Conservation (phyloP, 2,888 invertebrate species). For the Caenorhabditis sulstoni region DNA sequence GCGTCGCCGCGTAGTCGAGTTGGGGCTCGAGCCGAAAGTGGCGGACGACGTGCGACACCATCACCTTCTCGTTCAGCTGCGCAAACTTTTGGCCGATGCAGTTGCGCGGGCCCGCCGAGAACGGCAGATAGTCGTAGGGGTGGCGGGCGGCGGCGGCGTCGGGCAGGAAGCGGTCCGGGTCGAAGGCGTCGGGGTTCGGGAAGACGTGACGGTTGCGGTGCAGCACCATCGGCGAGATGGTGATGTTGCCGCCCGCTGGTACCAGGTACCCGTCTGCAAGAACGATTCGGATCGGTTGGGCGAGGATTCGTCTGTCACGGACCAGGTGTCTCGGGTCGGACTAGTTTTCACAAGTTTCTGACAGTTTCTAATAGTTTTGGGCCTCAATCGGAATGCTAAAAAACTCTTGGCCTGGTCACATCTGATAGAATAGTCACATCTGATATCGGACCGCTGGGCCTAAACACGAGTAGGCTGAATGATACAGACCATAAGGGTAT, state of each 20-base stretch:
- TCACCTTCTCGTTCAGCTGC: constrained; percentile 81
- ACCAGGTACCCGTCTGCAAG: constrained; percentile 54
- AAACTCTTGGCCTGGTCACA: too few relatives aligned
- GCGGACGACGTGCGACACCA: constrained; percentile 43
- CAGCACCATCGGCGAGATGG: constrained; percentile 56
- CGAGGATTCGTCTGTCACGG: neutral
- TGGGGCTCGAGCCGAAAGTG: constrained; percentile 40
- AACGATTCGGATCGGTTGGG: neutral
- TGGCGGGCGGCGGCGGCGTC: constrained; percentile 78
- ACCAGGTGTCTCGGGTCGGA: too few relatives aligned
- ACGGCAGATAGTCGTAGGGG: constrained; percentile 77
- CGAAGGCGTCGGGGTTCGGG: constrained; percentile 81
- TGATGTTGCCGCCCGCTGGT: constrained; percentile 54
- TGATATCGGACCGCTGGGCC: too few relatives aligned
- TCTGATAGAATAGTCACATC: too few relatives aligned
- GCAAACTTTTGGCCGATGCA: constrained; percentile 82
- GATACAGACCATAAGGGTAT: too few relatives aligned
- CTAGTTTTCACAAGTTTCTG: too few relatives aligned
- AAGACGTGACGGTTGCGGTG: constrained; percentile 57
- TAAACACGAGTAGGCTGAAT: too few relatives aligned
- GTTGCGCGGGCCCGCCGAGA: constrained; percentile 78
- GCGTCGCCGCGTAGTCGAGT: constrained; percentile 16
- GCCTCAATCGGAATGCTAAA: too few relatives aligned
- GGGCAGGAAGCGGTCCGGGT: constrained; percentile 82
- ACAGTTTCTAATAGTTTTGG: too few relatives aligned